phyloP scores from a whole-genome alignment of 2,113 vertebrate genomes.

The Sinocyclocheilus grahami region DNA sequence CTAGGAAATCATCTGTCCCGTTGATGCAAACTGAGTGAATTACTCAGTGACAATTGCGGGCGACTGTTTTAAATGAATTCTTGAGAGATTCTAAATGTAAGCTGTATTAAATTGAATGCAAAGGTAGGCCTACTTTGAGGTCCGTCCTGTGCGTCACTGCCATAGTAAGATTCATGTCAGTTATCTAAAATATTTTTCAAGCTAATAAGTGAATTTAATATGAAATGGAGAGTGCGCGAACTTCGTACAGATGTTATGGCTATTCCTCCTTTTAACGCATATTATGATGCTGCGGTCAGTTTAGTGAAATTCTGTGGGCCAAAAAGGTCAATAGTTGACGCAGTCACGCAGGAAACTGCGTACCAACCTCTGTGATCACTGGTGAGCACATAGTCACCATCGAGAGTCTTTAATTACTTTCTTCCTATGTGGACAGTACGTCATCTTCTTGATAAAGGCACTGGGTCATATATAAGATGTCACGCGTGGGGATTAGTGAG shows the following conservation, averaged over 20 bases:
- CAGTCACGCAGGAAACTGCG: too few relatives aligned
- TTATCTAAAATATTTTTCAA: background rate
- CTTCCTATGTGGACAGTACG: constrained; percentile 54
- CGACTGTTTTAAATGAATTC: too few relatives aligned
- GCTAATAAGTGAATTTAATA: background rate
- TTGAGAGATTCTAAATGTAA: too few relatives aligned
- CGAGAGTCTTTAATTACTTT: constrained; percentile 49
- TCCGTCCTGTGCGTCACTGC: background rate
- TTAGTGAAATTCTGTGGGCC: too few relatives aligned
- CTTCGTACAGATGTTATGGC: background rate
- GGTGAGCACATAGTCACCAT: background rate
- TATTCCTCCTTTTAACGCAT: background rate
- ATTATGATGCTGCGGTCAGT: too few relatives aligned
- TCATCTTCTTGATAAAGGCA: constrained; percentile 58
- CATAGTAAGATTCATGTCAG: background rate
- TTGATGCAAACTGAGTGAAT: background rate
- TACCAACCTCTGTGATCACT: background rate
- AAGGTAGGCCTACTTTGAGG: background rate
- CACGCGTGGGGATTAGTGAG: constrained; percentile 24
- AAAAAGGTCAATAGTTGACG: too few relatives aligned
- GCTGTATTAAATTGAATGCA: background rate
- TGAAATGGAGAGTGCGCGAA: background rate
- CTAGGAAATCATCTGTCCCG: background rate
- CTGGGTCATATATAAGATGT: constrained; percentile 62
- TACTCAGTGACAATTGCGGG: background rate